These are phyloP conservation scores for Corydoras sp. DNA, from an alignment of 2,113 vertebrate genomes.

Conservation along the genomic window DNA sequence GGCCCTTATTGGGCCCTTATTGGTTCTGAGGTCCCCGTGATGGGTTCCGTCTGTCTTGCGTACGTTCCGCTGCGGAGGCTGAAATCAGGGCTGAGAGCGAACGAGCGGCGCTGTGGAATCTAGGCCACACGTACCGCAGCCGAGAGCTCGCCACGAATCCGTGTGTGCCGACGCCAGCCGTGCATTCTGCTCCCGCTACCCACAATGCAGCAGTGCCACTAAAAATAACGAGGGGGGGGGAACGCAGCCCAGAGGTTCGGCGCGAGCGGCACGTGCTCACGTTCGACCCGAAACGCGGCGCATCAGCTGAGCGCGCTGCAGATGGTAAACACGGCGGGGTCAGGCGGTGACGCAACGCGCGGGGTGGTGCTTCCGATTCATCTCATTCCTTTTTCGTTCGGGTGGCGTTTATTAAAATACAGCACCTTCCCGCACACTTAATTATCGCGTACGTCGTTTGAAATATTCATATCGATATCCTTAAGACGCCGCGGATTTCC, in stretches of 20 bases:
- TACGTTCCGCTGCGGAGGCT: neutral
- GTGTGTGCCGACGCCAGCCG: conserved; percentile 33
- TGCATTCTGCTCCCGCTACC: conserved; percentile 39
- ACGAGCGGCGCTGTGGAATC: conserved; percentile 32
- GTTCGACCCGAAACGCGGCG: conserved; percentile 37
- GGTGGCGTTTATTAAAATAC: too few relatives aligned
- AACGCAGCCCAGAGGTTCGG: conserved; percentile 36
- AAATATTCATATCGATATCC: too few relatives aligned
- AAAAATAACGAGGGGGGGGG: conserved; percentile 42
- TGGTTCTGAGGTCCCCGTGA: too few relatives aligned
- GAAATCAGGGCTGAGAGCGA: conserved; percentile 15
- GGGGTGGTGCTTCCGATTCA: too few relatives aligned
- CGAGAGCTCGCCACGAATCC: conserved; percentile 26
- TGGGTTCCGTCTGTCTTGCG: neutral
- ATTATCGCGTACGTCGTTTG: too few relatives aligned
- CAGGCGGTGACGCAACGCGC: too few relatives aligned
- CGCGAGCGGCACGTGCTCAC: conserved; percentile 15
- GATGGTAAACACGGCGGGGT: conserved; percentile 2
- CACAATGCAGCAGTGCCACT: conserved; percentile 45
- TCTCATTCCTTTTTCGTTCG: too few relatives aligned
- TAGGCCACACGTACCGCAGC: conserved; percentile 33
- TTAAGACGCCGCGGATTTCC: too few relatives aligned
- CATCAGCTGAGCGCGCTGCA: conserved; percentile 23
- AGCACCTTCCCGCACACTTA: too few relatives aligned
- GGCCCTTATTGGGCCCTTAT: too few relatives aligned